Evolutionary conservation across 2,797 vertebrate genomes (phyloP).

Genomic region (Clarias pachynema): DNA sequence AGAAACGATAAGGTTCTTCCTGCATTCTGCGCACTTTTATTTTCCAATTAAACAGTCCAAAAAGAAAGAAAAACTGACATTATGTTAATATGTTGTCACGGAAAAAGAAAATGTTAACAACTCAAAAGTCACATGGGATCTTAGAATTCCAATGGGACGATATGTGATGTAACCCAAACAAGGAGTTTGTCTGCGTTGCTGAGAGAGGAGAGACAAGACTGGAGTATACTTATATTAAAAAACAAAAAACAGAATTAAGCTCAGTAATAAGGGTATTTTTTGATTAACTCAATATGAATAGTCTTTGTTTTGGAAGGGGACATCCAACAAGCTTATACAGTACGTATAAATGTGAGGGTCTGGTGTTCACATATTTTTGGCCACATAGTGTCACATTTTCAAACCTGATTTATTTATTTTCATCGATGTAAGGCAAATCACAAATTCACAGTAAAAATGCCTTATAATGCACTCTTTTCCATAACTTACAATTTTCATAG

Average conservation of each 20-base stretch:
- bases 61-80: too few relatives aligned
- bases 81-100: too few relatives aligned
- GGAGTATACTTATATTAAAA: background rate
- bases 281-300: background rate
- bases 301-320: background rate
- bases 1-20: too few relatives aligned
- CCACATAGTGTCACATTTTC: background rate
- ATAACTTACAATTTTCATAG: background rate
- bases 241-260: background rate
- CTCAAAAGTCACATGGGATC: too few relatives aligned
- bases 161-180: background rate
- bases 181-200: background rate
- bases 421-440: background rate
- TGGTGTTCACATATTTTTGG: background rate
- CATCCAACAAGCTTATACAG: background rate
- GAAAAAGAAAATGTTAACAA: too few relatives aligned
- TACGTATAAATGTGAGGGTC: background rate
- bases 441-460: background rate
- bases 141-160: too few relatives aligned
- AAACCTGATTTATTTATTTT: background rate
- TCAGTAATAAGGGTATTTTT: background rate
- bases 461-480: background rate
- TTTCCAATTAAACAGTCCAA: too few relatives aligned
- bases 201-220: background rate
- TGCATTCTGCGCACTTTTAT: too few relatives aligned